Conservation (phyloP, 2,797 vertebrate species). For the Lepus oiostolus region DNA sequence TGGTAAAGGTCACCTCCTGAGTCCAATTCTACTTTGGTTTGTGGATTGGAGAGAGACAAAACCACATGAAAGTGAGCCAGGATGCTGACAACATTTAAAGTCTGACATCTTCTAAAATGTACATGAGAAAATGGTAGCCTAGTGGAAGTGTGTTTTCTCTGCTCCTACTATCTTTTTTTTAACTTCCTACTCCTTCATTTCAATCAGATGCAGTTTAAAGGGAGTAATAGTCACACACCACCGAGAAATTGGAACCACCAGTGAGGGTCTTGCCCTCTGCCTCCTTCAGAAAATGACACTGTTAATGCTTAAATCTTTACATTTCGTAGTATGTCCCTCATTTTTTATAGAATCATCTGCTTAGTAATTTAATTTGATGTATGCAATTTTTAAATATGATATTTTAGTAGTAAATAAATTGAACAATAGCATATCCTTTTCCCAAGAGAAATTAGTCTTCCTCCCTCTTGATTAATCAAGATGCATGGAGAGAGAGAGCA, state of each 20-base stretch:
- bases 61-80: not conserved
- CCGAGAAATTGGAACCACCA: not conserved
- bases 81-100: not conserved
- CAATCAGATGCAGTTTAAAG: slow-evolving; percentile 16
- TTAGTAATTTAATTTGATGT: slow-evolving; percentile 65
- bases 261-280: not conserved
- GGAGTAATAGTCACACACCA: not conserved
- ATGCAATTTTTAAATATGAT: slow-evolving; percentile 63
- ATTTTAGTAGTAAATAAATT: slow-evolving; percentile 65
- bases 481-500: slow-evolving; percentile 29
- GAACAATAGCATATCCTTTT: slow-evolving; percentile 48
- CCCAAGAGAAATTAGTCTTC: slow-evolving; percentile 66
- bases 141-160: slow-evolving; percentile 1
- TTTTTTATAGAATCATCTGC: slow-evolving; percentile 47
- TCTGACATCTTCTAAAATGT: not conserved
- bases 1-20: slow-evolving; percentile 54
- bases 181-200: slow-evolving; percentile 7
- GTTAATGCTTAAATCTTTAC: slow-evolving; percentile 37
- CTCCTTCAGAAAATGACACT: slow-evolving; percentile 40
- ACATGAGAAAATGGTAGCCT: not conserved
- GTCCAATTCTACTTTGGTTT: slow-evolving; percentile 45
- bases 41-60: slow-evolving; percentile 13
- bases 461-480: slow-evolving; percentile 59
- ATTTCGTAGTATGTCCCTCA: not conserved
- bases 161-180: not conserved